Evolutionary conservation across 2,113 vertebrate species (phyloP), one percentile per base, ranked within the genome.

Genomic region (Periophthalmus modestus): DNA sequence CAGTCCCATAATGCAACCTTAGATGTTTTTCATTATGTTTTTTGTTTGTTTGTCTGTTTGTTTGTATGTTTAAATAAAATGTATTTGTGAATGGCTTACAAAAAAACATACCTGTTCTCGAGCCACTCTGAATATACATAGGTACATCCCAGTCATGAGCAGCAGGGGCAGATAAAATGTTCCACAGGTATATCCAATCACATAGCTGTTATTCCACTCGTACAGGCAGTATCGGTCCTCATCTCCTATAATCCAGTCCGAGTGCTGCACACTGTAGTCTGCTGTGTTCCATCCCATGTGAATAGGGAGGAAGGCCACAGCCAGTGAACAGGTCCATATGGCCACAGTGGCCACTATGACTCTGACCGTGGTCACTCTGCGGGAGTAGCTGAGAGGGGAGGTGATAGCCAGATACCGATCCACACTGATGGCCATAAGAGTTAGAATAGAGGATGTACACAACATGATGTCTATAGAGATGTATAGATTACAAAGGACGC

Each of bases 221-320:
- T 96, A 93, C 2, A 68, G 92, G 90, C 97, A 99, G 80, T 91
- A 91, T 72, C 52, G 86, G 71, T 77, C 79, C 54, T 86, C 82
- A 0, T 39, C 65, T 28, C 79, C 82, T 47, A 87, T 80, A 19
- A 65, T 18, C 79, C 80, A 84, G 24, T 80, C 83, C 21, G 61
- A 68, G 50, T 94, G 93, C 74, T 96, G 95, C 24, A 95, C 91
- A 0, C 36, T 89, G 47, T 91, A 93, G 75, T 95, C 92, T 0
- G 82, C 90, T 46, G 95, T 96, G 89, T 99, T 99, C 97, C 95
- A 98, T 57, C 95, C 97, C 91, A 98, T 76, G 82, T 98, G 94
- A 81, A 98, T 95, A 23, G 97, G 95, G 16, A 96, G 84, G 84
- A 99, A 96, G 57, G 96, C 96, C 39, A 95, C 76, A 65, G 94